Percentiles rank a stretch among this genome's conserved stretches.
phyloP scores from a whole-genome alignment of 2,797 vertebrate species.

The Eulemur rubriventer region DNA sequence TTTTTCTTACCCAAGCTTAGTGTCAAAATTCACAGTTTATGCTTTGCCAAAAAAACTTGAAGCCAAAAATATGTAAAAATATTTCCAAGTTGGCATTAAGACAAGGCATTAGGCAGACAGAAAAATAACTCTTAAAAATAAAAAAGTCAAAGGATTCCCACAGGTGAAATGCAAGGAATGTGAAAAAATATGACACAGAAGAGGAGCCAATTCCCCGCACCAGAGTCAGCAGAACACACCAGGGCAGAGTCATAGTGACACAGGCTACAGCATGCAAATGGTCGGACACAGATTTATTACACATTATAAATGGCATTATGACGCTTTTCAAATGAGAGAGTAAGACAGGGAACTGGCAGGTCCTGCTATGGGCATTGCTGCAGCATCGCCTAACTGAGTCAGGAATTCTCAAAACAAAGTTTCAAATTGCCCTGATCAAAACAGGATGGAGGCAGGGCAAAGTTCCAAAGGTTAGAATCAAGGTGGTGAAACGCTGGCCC shows the following conservation, averaged over 20 bases:
- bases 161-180: neutral
- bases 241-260: neutral
- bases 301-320: neutral
- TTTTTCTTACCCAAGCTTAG: neutral
- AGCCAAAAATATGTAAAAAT: neutral
- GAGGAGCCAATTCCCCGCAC: too few species aligned
- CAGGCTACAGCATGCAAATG: neutral
- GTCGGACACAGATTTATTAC: too few species aligned
- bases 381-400: too few species aligned
- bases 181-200: neutral
- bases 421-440: too few species aligned
- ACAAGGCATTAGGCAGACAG: neutral
- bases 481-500: too few species aligned
- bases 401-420: too few species aligned
- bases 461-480: too few species aligned
- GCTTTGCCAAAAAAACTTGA: neutral
- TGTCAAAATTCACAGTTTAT: neutral
- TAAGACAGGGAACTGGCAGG: too few species aligned
- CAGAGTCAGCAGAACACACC: neutral
- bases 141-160: neutral
- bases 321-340: neutral
- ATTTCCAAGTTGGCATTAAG: neutral
- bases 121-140: neutral
- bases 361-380: too few species aligned
- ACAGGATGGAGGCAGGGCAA: too few species aligned